Evolutionary conservation across 1,140 invertebrate genomes (phyloP).

Genomic region (Popillia japonica): DNA sequence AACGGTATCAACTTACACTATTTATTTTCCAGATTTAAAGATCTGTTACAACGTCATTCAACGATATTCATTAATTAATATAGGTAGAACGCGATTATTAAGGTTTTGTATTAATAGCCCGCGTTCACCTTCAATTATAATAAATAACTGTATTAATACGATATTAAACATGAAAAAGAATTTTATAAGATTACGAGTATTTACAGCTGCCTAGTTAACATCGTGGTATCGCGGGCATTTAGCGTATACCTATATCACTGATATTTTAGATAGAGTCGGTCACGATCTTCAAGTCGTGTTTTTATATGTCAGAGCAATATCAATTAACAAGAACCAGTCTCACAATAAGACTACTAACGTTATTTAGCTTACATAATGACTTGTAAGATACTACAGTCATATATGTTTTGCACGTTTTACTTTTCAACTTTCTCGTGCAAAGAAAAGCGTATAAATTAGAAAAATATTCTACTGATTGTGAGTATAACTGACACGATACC

Average conservation of each 20-base stretch:
- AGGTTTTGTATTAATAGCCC: neutral
- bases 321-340: slow-evolving; percentile 33
- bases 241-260: slow-evolving; percentile 18
- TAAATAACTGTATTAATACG: neutral
- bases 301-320: slow-evolving; percentile 37
- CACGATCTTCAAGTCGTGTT: slow-evolving; percentile 34
- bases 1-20: neutral
- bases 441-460: too few species aligned
- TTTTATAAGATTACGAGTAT: slow-evolving; percentile 2
- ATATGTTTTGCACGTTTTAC: neutral
- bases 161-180: neutral
- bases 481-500: too few species aligned
- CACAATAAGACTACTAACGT: slow-evolving; percentile 6
- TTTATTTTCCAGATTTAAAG: neutral
- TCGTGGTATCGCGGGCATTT: slow-evolving; percentile 4
- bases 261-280: slow-evolving; percentile 37
- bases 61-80: neutral
- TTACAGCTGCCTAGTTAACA: slow-evolving; percentile 8
- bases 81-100: neutral
- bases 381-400: neutral
- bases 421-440: neutral
- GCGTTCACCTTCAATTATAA: neutral
- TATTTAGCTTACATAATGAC: neutral
- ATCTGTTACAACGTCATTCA: neutral
- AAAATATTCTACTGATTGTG: too few species aligned